Base-by-base conservation (phyloP, 2,797 vertebrate species). In the Knipowitschia caucasica region DNA sequence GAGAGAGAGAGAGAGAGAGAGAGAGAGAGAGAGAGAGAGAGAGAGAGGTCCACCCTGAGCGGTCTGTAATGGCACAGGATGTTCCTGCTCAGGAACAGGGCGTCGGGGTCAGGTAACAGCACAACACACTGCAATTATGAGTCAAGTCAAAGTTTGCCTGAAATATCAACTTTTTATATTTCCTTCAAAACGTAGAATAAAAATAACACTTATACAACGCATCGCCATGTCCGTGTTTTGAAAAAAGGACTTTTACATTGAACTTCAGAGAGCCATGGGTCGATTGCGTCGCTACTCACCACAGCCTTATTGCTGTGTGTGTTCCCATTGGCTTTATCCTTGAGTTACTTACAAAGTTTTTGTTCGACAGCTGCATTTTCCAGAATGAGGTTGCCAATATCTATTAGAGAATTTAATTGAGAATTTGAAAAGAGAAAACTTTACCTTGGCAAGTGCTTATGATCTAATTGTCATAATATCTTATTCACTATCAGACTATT, bases 1-100 rank as follows among this genome's bases (percentile, higher is more conserved):
- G 45, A 6, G 20, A 60, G 56, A 57, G n/a, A 7, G 64, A 50
- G 33, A 2, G 9, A 43, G 45, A 6, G 20, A 60, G 56, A 57
- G n/a, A 7, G 64, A 50, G 33, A 2, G 9, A 43, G 45, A 6
- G 20, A 60, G 56, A 57, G 8, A 47, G 0, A 11, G 42, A 55
- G 14, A 20, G 30, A 49, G 20, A 15, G 3, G 1, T 5, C 21
- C 21, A 8, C 23, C 21, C 20, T 35, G 26, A 35, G 7, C n/a
- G 45, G 24, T 10, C 42, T 52, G 40, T 50, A 25, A 47, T 59
- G 40, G 24, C 40, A 1, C 1, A 17, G 35, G 49, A 56, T 36
- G 24, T 56, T 60, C 46, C 18, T 14, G 43, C 61, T 70, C 56
- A 30, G n/a, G 0, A 54, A 34, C 29, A 43, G 2, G 5, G 21